A percentile compares a stretch with the other conserved stretches of the same genome.
phyloP scores from a whole-genome alignment of 2,113 vertebrate genomes.

The Microtus montanus region DNA sequence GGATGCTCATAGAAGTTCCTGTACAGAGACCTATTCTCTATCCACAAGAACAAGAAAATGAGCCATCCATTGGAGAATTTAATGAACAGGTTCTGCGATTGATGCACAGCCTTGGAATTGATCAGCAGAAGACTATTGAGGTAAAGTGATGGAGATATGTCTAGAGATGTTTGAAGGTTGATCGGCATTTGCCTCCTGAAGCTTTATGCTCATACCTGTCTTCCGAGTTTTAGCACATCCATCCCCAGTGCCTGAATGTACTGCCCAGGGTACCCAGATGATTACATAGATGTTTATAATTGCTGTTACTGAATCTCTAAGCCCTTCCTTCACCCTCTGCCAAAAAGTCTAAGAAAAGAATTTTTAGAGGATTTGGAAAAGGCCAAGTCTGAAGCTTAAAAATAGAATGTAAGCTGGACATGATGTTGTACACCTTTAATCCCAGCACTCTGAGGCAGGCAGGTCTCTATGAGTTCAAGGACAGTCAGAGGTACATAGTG shows the following conservation, averaged over 20 bases:
- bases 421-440: neutral
- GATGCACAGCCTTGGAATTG: constrained; percentile 99
- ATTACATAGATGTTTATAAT: neutral
- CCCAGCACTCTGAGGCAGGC: neutral
- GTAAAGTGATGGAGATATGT: constrained; percentile 81
- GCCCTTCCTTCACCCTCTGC: constrained; percentile 7
- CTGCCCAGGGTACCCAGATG: neutral
- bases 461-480: neutral
- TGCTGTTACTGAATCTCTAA: constrained; percentile 27
- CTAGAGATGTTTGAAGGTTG: neutral
- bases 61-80: constrained; percentile 90
- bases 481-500: neutral
- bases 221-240: neutral
- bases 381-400: constrained; percentile 6
- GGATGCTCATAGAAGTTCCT: constrained; percentile 96
- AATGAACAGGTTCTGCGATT: constrained; percentile 97
- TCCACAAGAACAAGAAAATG: constrained; percentile 89
- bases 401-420: neutral
- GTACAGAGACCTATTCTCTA: constrained; percentile 93
- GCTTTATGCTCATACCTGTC: neutral
- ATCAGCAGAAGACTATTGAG: constrained; percentile 98
- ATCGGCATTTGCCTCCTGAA: neutral
- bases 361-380: constrained; percentile 35
- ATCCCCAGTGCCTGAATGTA: fast-evolving
- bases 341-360: neutral